Evolutionary conservation across 2,113 vertebrate genomes (phyloP).

Genomic region (Halcyon malimbica): DNA sequence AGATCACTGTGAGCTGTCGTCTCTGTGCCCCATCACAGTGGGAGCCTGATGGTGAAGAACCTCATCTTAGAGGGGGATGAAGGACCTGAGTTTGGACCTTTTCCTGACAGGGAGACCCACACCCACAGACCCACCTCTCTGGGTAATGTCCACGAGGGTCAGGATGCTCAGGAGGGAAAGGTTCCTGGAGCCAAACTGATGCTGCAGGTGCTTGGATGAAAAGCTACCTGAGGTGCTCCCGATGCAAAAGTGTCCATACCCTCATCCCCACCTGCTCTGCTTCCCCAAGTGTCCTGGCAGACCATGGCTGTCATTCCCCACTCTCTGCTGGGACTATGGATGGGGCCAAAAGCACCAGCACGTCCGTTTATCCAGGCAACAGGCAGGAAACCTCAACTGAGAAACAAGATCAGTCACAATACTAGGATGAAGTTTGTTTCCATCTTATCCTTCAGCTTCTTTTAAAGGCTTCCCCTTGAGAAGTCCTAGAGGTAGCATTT

Average conservation of each 20-base stretch:
- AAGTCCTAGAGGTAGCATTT: neutral
- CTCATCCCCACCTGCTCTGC: neutral
- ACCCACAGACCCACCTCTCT: neutral
- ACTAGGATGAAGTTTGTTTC: neutral
- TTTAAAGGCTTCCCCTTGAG: neutral
- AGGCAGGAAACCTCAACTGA: neutral
- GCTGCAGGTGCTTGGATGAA: neutral
- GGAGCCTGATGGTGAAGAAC: neutral
- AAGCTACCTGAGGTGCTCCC: neutral
- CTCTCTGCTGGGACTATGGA: accelerated
- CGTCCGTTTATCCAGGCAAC: neutral
- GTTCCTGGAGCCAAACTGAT: neutral
- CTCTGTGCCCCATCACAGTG: neutral
- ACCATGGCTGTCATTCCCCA: accelerated
- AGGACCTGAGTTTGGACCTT: neutral
- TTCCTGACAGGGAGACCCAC: neutral
- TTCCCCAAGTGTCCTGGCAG: neutral
- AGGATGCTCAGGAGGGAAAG: neutral
- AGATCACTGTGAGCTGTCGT: neutral
- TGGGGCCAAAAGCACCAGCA: accelerated
- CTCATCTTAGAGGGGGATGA: neutral
- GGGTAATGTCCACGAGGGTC: neutral
- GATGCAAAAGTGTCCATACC: accelerated
- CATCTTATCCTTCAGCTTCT: neutral
- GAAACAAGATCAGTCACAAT: neutral